Percentiles rank a stretch among this genome's conserved stretches.
Evolutionary conservation across 2,888 invertebrate genomes (phyloP).

Genomic region (Serrognathus titanus): DNA sequence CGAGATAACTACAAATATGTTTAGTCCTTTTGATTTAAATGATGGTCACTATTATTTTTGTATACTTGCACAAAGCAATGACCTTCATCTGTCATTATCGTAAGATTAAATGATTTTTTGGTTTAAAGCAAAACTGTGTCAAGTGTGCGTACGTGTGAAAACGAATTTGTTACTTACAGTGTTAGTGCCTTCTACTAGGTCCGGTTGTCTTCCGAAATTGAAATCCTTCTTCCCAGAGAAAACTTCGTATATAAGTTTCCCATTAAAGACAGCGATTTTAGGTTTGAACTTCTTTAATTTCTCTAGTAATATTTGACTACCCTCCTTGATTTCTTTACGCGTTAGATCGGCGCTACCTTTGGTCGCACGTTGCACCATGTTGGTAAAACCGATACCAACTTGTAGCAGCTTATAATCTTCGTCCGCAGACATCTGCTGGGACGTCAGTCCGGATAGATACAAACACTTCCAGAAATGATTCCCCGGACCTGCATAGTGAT

Average conservation of each 20-base stretch:
- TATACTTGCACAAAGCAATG: too few species aligned
- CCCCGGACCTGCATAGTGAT: slow-evolving; percentile 97
- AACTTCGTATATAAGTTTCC: slow-evolving; percentile 97
- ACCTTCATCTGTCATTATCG: too few species aligned
- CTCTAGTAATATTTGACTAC: slow-evolving; percentile 81
- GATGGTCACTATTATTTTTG: too few species aligned
- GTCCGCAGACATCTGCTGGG: slow-evolving; percentile 93
- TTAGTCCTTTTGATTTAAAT: too few species aligned
- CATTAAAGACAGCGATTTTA: slow-evolving; percentile 96
- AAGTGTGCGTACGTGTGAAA: too few species aligned
- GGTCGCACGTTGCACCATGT: slow-evolving; percentile 94
- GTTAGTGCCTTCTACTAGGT: slow-evolving; percentile 87
- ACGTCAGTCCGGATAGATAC: slow-evolving; percentile 88
- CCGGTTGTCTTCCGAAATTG: slow-evolving; percentile 93
- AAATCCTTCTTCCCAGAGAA: slow-evolving; percentile 97
- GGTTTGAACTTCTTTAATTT: slow-evolving; percentile 90
- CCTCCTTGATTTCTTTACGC: slow-evolving; percentile 90
- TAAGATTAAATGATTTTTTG: too few species aligned
- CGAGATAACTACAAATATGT: too few species aligned
- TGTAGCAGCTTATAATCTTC: slow-evolving; percentile 92
- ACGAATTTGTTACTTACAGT: slow-evolving; percentile 63
- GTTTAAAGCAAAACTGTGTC: too few species aligned
- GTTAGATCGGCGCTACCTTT: slow-evolving; percentile 95
- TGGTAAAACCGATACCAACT: slow-evolving; percentile 96
- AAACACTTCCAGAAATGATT: slow-evolving; percentile 99